Conservation (phyloP, 2,888 invertebrate species). For the Taphrorychus bicolor region DNA sequence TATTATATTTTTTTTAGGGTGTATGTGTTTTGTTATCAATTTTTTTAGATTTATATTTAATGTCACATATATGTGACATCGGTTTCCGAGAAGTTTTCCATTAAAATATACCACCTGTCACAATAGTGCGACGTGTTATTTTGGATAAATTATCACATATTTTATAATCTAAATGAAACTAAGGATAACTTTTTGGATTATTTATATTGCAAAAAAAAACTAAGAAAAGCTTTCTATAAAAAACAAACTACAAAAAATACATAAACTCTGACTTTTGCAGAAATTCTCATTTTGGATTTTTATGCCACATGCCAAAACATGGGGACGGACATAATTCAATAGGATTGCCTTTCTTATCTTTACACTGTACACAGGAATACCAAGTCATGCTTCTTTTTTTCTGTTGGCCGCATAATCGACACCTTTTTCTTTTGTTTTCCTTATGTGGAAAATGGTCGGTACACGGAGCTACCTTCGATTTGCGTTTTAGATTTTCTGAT, state of each 20-base stretch:
- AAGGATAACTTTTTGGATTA: neutral
- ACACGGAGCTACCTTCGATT: neutral
- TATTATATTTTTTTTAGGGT: no score
- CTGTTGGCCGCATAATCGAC: slow-evolving; percentile 14
- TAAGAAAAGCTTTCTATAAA: neutral
- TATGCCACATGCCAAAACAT: slow-evolving; percentile 15
- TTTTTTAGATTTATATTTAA: no score
- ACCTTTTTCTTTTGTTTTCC: slow-evolving; percentile 4
- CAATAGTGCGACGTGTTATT: neutral
- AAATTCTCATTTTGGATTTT: neutral
- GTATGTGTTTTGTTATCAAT: no score
- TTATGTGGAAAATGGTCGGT: neutral
- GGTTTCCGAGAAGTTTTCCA: neutral
- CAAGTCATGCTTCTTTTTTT: slow-evolving; percentile 13
- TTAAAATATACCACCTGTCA: neutral
- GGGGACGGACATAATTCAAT: neutral
- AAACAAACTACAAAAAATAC: neutral
- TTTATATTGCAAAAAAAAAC: neutral
- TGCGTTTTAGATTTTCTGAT: slow-evolving; percentile 3
- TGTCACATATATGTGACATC: no score
- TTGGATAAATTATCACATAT: neutral
- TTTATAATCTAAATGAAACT: neutral
- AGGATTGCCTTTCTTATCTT: slow-evolving; percentile 2
- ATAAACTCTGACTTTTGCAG: neutral
- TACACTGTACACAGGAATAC: no score